phyloP scores from a whole-genome alignment of 2,113 vertebrate species.

The Speoplatyrhinus poulsoni region DNA sequence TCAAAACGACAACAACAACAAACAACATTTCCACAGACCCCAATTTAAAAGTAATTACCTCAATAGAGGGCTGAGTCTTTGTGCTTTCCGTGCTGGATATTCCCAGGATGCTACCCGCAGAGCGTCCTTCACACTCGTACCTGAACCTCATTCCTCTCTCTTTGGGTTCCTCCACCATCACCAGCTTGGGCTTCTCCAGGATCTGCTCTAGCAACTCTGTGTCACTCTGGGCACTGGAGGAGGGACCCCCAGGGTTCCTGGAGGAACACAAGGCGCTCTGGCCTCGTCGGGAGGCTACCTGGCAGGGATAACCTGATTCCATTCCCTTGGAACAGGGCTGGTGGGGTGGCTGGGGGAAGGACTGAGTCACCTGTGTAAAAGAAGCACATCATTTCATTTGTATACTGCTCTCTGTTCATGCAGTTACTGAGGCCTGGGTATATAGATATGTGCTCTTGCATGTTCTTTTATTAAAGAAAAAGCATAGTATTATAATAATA shows the following conservation, averaged over 20 bases:
- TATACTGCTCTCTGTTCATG: too few species aligned
- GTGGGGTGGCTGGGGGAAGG: constrained; percentile 15
- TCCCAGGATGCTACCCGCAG: constrained; percentile 90
- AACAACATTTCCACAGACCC: too few species aligned
- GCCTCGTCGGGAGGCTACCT: constrained; percentile 1
- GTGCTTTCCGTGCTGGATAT: constrained; percentile 82
- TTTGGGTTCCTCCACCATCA: constrained; percentile 90
- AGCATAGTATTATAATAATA: too few species aligned
- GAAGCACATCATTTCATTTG: neutral
- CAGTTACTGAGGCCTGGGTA: too few species aligned
- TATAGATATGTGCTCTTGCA: too few species aligned
- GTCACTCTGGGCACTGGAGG: constrained; percentile 25
- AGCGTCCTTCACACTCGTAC: constrained; percentile 91
- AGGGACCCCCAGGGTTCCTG: neutral
- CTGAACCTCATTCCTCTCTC: constrained; percentile 93
- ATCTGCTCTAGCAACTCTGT: constrained; percentile 64
- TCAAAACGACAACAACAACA: too few species aligned
- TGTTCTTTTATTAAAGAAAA: too few species aligned
- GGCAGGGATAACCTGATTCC: constrained; percentile 31
- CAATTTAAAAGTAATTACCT: constrained; percentile 67
- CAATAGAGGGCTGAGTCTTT: constrained; percentile 86
- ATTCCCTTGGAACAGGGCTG: constrained; percentile 34
- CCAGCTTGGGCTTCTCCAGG: constrained; percentile 75
- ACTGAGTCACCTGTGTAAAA: constrained; percentile 26
- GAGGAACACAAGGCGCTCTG: constrained; percentile 11